Conservation (phyloP, 2,113 vertebrate genomes). For the Anhinga anhinga region DNA sequence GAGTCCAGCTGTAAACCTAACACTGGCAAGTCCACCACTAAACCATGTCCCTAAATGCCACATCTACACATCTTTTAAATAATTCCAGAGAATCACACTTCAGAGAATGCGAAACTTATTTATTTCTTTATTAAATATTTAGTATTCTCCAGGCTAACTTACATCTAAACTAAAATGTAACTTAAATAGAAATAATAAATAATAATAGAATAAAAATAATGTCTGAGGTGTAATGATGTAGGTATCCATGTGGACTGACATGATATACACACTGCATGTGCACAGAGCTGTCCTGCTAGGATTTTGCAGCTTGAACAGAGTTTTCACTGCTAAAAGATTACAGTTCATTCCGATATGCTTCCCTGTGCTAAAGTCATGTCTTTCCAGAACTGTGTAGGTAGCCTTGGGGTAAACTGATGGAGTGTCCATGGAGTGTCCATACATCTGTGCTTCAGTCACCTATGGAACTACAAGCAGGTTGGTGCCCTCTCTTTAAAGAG, state of each 20-base stretch:
- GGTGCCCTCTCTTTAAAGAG: neutral
- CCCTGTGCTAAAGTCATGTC: neutral
- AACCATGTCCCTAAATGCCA: too few relatives aligned
- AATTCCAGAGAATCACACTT: neutral
- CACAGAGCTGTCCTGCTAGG: neutral
- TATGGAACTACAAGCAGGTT: neutral
- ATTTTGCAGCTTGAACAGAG: neutral
- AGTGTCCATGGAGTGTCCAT: fast-evolving
- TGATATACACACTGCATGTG: neutral
- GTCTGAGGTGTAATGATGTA: neutral
- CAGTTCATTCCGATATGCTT: neutral
- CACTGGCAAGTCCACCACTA: too few relatives aligned
- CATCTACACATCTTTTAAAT: neutral
- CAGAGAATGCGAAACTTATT: neutral
- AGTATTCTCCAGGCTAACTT: neutral
- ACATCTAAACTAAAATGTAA: neutral
- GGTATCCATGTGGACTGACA: neutral
- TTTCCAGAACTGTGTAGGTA: neutral
- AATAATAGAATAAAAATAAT: neutral
- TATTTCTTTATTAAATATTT: neutral
- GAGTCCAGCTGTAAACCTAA: neutral
- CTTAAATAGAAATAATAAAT: neutral
- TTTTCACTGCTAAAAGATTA: neutral
- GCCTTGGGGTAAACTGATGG: neutral
- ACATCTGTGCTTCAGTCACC: neutral